phyloP scores from a whole-genome alignment of 1,140 invertebrate species.

The Araneus ventricosus region DNA sequence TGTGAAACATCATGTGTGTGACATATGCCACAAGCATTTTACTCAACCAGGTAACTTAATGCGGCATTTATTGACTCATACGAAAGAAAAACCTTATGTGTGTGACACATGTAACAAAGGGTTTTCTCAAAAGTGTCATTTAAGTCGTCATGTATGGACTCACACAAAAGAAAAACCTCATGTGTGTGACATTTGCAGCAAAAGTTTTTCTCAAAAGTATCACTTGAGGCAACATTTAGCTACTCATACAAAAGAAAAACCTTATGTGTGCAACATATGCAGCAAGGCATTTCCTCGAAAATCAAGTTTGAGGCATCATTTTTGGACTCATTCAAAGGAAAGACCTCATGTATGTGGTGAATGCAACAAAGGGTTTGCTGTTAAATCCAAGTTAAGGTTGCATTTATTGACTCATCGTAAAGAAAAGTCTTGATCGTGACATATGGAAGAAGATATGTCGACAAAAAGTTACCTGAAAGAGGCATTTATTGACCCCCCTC shows the following conservation, averaged over 20 bases:
- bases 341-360: not conserved
- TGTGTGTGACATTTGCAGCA: not conserved
- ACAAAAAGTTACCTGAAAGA: no score
- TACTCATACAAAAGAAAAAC: not conserved
- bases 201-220: not conserved
- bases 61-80: not conserved
- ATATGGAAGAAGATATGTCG: no score
- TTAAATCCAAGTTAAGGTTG: no score
- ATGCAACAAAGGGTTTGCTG: not conserved
- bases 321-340: not conserved
- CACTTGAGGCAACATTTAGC: not conserved
- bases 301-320: not conserved
- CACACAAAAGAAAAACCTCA: not conserved
- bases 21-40: not conserved
- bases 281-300: not conserved
- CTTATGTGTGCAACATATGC: not conserved
- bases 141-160: not conserved
- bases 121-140: not conserved
- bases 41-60: not conserved
- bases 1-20: not conserved
- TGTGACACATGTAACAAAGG: not conserved
- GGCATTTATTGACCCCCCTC: no score
- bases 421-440: no score
- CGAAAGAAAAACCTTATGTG: not conserved
- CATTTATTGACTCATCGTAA: no score